Percentiles rank a stretch among this genome's conserved stretches.
Evolutionary conservation across 2,888 invertebrate genomes (phyloP).

Genomic region (Penaeus monodon): DNA sequence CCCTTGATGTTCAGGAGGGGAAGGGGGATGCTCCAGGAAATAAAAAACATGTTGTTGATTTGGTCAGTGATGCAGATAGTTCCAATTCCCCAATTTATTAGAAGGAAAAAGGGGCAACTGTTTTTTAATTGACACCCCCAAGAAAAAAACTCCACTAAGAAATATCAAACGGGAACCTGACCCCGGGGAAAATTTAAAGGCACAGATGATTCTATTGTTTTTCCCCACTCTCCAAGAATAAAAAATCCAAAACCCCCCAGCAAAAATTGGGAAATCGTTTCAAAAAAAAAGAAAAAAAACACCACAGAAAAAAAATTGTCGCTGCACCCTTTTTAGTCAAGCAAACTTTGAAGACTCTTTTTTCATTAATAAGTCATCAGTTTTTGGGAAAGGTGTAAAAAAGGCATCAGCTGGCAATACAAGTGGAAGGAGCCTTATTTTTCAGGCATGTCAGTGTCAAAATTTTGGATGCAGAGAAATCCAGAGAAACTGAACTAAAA

Average conservation of each 20-base stretch:
- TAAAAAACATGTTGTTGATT: neutral
- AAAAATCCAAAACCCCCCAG: constrained; percentile 11
- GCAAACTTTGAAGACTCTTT: neutral
- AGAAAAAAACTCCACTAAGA: neutral
- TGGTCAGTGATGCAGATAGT: neutral
- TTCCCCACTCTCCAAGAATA: constrained; percentile 12
- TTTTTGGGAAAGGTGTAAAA: constrained; percentile 38
- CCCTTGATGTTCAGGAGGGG: too few relatives aligned
- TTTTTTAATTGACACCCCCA: constrained; percentile 26
- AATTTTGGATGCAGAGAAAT: constrained; percentile 46
- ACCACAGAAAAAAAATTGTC: neutral
- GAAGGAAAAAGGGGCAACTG: neutral
- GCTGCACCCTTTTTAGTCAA: too few relatives aligned
- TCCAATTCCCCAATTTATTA: neutral
- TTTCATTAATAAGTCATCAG: constrained; percentile 15
- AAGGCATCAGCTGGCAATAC: constrained; percentile 7
- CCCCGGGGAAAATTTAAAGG: neutral
- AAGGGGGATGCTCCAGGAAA: neutral
- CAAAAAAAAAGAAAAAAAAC: constrained; percentile 43
- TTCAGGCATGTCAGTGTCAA: constrained; percentile 22
- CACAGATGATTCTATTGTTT: neutral
- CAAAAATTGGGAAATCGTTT: constrained; percentile 46
- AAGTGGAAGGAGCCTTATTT: constrained; percentile 23
- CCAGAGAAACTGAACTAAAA: constrained; percentile 37
- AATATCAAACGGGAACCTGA: neutral